Percentiles rank a stretch among this genome's conserved stretches.
phyloP scores from a whole-genome alignment of 2,888 invertebrate species.

The Mantis religiosa region DNA sequence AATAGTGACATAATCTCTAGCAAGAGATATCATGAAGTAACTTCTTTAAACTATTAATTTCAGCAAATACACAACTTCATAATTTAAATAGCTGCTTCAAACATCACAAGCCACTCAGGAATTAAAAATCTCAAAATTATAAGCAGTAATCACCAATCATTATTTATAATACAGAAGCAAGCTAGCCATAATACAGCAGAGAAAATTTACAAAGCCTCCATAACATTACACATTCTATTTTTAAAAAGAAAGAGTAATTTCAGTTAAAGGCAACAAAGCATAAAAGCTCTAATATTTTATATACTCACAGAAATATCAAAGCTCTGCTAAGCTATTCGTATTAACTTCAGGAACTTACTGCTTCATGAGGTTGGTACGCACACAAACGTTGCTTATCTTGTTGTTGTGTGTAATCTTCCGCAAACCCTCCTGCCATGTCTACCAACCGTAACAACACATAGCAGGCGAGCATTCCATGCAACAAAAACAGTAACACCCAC shows the following conservation, averaged over 20 bases:
- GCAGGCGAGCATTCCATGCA: conserved; percentile 41
- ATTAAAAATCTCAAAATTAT: not conserved
- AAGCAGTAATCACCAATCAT: not conserved
- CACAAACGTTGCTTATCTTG: conserved; percentile 94
- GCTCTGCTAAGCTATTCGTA: not conserved
- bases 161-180: not conserved
- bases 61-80: not conserved
- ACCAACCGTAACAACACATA: conserved; percentile 38
- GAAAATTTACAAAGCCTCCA: not conserved
- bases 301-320: not conserved
- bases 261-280: not conserved
- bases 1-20: no score
- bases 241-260: not conserved
- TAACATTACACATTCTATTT: not conserved
- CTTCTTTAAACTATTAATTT: not conserved
- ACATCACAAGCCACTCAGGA: not conserved
- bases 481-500: conserved; percentile 36
- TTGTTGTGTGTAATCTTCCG: conserved; percentile 91
- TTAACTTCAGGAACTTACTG: conserved; percentile 71
- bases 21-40: no score
- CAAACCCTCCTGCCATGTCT: conserved; percentile 91
- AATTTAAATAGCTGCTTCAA: not conserved
- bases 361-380: conserved; percentile 92
- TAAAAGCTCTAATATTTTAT: not conserved
- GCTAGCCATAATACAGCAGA: no score